Evolutionary conservation across 2,888 invertebrate genomes (phyloP), one percentile per base, ranked within the genome.

Genomic region (Ametastegia equiseti): DNA sequence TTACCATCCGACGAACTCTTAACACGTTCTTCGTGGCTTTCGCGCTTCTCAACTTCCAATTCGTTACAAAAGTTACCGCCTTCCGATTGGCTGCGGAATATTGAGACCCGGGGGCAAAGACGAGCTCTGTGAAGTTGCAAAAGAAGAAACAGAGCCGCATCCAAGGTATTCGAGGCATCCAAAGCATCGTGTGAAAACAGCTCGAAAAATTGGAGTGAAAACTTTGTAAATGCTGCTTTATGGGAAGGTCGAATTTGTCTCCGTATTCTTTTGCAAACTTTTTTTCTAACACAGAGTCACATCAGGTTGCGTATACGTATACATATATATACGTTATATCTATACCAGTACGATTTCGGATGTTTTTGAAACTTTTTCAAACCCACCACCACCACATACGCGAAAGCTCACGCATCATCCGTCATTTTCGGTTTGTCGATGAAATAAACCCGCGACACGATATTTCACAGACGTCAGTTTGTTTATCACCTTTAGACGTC

Each of bases 11-110:
- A 75, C 50, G 45, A 75, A 75, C 75, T 75, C 75, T 75, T 36
- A 50, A 54, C 75, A 75, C 75, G 75, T 75, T 36, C 23, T 54
- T 75, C 23, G 75, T 19, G 75, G 75, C 75, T 75, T 75, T 54
- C 30, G 27, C 30, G 75, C 75, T 75, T 54, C 54, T 36, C 36
- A 75, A 75, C 75, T 54, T 75, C 50, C 50, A 45, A 36, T 75
- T 54, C 54, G 75, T 75, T 75, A 54, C 19, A 50, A 75, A 75
- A 75, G 75, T 75, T 75, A 54, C 50, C 71, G 3, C 33, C 13
- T 30, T 39, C 7, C 67, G 67, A 75, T 75, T 75, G 50, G 42
- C 47, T 71, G 47, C 47, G 30, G 71, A 71, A 71, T 71, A 71
- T 71, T 71, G 45, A 71, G 71, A 71, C 45, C 42, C 71, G 15